These are phyloP conservation scores for Blennius ocellaris DNA, from an alignment of 2,113 vertebrate species.

Conservation along the genomic window DNA sequence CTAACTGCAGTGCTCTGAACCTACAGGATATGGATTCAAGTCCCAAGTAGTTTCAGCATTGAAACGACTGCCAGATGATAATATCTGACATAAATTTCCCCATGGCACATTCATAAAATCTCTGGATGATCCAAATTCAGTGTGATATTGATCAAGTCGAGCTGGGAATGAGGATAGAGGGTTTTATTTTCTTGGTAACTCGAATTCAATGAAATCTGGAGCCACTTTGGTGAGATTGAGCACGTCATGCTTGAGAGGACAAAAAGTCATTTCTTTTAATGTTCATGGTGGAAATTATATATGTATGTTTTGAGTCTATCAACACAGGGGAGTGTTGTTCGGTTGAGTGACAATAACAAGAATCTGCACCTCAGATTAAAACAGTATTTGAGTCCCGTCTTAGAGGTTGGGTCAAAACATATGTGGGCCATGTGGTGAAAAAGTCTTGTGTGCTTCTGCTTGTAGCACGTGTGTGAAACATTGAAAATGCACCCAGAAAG, in stretches of 20 bases:
- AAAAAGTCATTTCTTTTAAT: background rate
- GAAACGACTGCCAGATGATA: constrained; percentile 15
- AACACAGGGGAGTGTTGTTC: background rate
- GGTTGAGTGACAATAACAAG: background rate
- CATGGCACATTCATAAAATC: background rate
- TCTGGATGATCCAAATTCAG: background rate
- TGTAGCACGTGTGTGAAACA: constrained; percentile 7
- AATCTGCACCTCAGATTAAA: background rate
- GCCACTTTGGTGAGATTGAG: background rate
- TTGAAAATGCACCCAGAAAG: constrained; percentile 5
- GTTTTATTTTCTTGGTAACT: background rate
- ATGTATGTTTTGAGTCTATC: constrained; percentile 14
- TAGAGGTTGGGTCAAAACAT: constrained; percentile 18
- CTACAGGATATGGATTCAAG: too few species aligned
- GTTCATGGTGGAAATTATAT: constrained; percentile 1
- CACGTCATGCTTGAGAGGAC: background rate
- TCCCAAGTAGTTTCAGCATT: background rate
- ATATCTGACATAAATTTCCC: constrained; percentile 14
- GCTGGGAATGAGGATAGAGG: background rate
- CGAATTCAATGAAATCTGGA: background rate
- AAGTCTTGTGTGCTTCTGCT: constrained; percentile 33
- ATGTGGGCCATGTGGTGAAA: constrained; percentile 50
- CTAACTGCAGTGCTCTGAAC: too few species aligned
- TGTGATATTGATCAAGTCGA: background rate
- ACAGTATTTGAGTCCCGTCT: constrained; percentile 29